These are phyloP conservation scores for Crypturellus tataupa DNA, from an alignment of 2,797 vertebrate species.

Conservation along the genomic window DNA sequence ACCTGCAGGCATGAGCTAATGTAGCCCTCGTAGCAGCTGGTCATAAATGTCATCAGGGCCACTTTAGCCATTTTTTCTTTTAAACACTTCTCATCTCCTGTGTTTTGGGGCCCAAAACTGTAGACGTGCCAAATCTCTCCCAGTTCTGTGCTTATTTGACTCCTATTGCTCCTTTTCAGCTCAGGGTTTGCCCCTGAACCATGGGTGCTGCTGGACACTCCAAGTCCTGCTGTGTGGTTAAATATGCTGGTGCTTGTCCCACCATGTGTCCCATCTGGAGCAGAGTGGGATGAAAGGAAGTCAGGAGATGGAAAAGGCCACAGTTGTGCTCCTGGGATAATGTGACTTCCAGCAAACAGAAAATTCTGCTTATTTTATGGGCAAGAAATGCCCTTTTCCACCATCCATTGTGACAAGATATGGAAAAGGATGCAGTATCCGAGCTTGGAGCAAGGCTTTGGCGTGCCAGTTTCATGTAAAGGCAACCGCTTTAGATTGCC, in stretches of 20 bases:
- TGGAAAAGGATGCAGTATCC: not conserved
- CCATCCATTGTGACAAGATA: not conserved
- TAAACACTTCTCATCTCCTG: not conserved
- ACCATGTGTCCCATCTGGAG: accelerated
- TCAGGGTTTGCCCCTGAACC: accelerated
- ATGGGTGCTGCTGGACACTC: accelerated
- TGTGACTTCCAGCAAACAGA: accelerated
- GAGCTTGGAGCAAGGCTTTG: not conserved
- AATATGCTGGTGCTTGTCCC: accelerated
- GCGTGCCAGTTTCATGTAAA: not conserved
- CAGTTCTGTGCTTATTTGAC: not conserved
- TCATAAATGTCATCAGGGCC: conserved; percentile 53
- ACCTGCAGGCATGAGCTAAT: conserved; percentile 60
- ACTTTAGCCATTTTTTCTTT: not conserved
- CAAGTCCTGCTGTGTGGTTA: accelerated
- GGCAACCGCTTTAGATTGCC: not conserved
- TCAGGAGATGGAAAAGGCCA: not conserved
- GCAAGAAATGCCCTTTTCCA: not conserved
- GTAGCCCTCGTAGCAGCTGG: not conserved
- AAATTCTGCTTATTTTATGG: not conserved
- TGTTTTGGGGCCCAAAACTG: not conserved
- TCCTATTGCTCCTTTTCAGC: not conserved
- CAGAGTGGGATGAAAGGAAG: not conserved
- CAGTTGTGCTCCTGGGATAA: not conserved
- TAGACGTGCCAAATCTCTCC: not conserved